Base-by-base conservation (phyloP, 2,113 vertebrate species). In the Peromyscus maniculatus region DNA sequence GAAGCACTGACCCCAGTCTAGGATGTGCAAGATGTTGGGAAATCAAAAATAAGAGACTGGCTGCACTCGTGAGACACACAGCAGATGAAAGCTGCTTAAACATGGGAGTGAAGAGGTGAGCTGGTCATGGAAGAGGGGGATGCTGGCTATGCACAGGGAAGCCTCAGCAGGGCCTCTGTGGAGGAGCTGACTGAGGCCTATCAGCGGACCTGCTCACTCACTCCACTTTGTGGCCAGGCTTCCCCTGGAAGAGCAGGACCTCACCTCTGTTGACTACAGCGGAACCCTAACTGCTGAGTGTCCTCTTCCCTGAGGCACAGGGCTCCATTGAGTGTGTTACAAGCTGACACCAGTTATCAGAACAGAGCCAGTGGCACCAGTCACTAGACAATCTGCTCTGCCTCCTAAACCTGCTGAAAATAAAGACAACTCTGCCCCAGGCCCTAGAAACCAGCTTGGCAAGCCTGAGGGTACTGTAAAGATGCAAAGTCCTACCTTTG, bases 31-130 rank as follows among this genome's bases (percentile, higher is more conserved):
- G 8, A 43, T 31, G 6, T 36, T 7, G 39, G 31, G 33, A 22
- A 91, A 66, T 83, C 24, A 82, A 84, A 78, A 83, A 82, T 77
- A 5, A 87, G 10, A 89, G 17, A 57, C 59, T 69, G 24, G 39
- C 24, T 91, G 21, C 15, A 28, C 79, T 67, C 0, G 12, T 7
- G 39, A 6, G 7, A 87, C 69, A 82, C 17, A 13, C 6, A 36
- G 1, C 8, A 69, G 62, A 78, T 39, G n/a, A 84, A 91, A 87
- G 79, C 33, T 64, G 71, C 49, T 79, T 95, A 91, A 90, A 69
- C 52, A 91, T 17, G 7, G 28, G 16, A 62, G 52, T 80, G 82
- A 59, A 83, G 90, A 91, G 46, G 36, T 79, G 24, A 49, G 16
- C 46, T 57, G 31, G 36, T 43, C 49, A 77, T 5, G 64, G 49